These are phyloP conservation scores for Drosophila borealis DNA, from an alignment of 2,888 invertebrate genomes.

Conservation along the genomic window DNA sequence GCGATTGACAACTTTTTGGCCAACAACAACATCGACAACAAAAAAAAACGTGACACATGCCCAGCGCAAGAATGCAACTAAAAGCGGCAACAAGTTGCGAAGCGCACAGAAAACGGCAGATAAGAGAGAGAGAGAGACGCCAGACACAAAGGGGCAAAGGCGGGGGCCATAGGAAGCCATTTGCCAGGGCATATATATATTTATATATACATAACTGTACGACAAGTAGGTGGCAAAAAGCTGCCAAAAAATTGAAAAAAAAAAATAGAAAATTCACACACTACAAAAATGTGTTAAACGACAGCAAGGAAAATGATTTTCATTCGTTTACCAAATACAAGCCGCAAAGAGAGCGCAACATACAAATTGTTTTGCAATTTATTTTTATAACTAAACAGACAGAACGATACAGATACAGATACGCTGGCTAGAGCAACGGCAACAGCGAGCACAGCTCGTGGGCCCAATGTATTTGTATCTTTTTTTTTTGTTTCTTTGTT, in stretches of 20 bases:
- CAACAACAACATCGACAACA: constrained; percentile 16
- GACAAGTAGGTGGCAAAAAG: constrained; percentile 32
- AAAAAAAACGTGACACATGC: constrained; percentile 53
- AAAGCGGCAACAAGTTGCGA: constrained; percentile 69
- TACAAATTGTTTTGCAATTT: constrained; percentile 75
- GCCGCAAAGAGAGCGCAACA: constrained; percentile 28
- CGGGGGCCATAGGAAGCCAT: constrained; percentile 40
- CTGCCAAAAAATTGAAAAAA: constrained; percentile 39
- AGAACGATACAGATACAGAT: constrained; percentile 45
- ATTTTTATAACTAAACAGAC: constrained; percentile 70
- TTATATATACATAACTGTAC: constrained; percentile 10
- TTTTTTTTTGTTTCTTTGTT: constrained; percentile 40
- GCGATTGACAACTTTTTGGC: constrained; percentile 18
- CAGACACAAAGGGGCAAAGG: constrained; percentile 16
- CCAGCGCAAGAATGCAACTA: constrained; percentile 33
- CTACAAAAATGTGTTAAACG: constrained; percentile 64
- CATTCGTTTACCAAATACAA: constrained; percentile 49
- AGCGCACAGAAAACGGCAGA: constrained; percentile 14
- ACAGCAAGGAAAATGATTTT: constrained; percentile 66
- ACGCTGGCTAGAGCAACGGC: constrained; percentile 22
- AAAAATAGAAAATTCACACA: constrained; percentile 8
- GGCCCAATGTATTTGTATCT: constrained; percentile 34
- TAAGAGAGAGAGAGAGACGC: constrained; percentile 12
- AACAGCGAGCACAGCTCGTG: constrained; percentile 10
- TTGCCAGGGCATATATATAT: constrained; percentile 15